These are phyloP conservation scores for Agriotes lineatus DNA, from an alignment of 2,888 invertebrate genomes.

Conservation along the genomic window DNA sequence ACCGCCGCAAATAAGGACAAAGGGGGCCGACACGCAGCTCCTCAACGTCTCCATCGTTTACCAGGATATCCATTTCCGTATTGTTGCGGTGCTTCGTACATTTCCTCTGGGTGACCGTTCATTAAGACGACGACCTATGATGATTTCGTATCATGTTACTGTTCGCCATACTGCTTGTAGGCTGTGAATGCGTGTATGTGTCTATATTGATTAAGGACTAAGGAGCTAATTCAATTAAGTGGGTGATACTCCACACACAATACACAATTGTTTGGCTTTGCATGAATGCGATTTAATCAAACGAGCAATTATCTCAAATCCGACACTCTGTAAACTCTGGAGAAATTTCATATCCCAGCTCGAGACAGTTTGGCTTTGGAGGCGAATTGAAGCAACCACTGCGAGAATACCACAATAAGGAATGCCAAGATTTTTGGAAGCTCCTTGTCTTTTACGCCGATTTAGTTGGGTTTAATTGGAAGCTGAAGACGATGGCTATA, in stretches of 20 bases:
- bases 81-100: slow-evolving; percentile 6
- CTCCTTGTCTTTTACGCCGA: too few relatives aligned
- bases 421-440: too few relatives aligned
- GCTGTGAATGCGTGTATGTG: neutral
- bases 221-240: slow-evolving; percentile 24
- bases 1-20: neutral
- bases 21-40: neutral
- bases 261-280: slow-evolving; percentile 12
- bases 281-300: slow-evolving; percentile 28
- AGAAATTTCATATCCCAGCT: neutral
- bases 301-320: slow-evolving; percentile 27
- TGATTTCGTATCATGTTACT: slow-evolving; percentile 6
- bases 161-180: slow-evolving; percentile 6
- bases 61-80: slow-evolving; percentile 9
- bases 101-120: slow-evolving; percentile 19
- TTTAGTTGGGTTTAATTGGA: too few relatives aligned
- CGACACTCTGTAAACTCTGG: slow-evolving; percentile 9
- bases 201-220: slow-evolving; percentile 21
- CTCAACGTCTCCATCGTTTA: slow-evolving; percentile 1
- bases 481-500: too few relatives aligned
- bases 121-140: slow-evolving; percentile 9
- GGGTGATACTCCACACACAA: slow-evolving; percentile 16
- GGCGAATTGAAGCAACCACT: too few relatives aligned
- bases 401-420: too few relatives aligned
- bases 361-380: neutral